These are phyloP conservation scores for Chamaetylas fuelleborni DNA, from an alignment of 2,113 vertebrate species.

Conservation along the genomic window DNA sequence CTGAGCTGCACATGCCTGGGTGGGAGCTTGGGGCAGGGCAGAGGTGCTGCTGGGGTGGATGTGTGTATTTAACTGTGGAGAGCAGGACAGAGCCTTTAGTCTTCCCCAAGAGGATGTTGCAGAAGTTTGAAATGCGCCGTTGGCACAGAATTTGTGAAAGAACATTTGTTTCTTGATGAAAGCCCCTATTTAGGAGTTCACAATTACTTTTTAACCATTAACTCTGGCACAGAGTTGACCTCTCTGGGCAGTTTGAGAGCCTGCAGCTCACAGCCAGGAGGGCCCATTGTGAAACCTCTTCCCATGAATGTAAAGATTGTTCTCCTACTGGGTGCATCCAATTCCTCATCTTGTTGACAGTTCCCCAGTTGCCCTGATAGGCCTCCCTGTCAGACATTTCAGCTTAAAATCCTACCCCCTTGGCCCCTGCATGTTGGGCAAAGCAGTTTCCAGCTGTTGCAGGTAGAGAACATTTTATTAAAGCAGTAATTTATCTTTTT, in stretches of 20 bases:
- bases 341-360: background rate
- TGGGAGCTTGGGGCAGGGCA: background rate
- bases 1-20: background rate
- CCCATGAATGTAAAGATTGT: slow-evolving; percentile 39
- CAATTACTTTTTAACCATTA: background rate
- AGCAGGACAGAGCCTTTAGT: background rate
- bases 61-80: background rate
- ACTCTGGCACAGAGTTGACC: background rate
- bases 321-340: background rate
- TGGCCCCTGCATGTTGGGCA: background rate
- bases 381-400: background rate
- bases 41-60: background rate
- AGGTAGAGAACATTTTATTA: background rate
- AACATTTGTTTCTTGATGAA: slow-evolving; percentile 36
- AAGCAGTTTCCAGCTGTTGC: background rate
- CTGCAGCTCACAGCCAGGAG: background rate
- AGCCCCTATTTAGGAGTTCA: slow-evolving; percentile 3
- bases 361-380: background rate
- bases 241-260: background rate
- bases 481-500: background rate
- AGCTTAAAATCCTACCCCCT: background rate
- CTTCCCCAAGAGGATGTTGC: slow-evolving; percentile 1
- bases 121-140: background rate
- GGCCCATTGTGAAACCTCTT: background rate
- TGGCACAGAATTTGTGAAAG: slow-evolving; percentile 11